Conservation (phyloP, 2,888 invertebrate genomes). For the Chrysolina haemoptera region DNA sequence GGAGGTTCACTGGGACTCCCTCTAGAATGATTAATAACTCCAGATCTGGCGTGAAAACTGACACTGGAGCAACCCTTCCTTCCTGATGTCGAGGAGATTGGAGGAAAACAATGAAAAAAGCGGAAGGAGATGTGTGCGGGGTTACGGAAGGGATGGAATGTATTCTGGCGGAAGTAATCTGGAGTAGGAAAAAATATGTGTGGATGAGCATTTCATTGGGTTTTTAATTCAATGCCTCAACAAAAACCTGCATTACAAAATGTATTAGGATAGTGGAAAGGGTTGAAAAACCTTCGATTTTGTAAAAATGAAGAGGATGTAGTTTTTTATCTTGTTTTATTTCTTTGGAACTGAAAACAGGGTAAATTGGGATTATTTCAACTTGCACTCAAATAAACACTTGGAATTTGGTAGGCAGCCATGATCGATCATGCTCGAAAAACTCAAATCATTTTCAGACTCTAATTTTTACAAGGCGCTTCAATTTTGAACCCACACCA, state of each 20-base stretch:
- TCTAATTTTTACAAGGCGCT: too few species aligned
- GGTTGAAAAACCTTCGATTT: too few species aligned
- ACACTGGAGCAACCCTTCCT: slow-evolving; percentile 22
- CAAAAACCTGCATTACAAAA: neutral
- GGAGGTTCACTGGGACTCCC: slow-evolving; percentile 3
- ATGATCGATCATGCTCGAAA: too few species aligned
- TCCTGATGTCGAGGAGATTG: slow-evolving; percentile 7
- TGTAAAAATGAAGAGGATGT: too few species aligned
- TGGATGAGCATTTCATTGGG: neutral
- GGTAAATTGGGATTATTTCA: too few species aligned
- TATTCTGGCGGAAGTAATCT: neutral
- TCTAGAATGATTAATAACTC: slow-evolving; percentile 28
- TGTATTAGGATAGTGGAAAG: too few species aligned
- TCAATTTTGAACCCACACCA: too few species aligned
- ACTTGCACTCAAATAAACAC: too few species aligned
- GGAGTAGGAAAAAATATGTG: neutral
- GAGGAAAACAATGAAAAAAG: slow-evolving; percentile 13
- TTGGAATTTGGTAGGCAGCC: too few species aligned
- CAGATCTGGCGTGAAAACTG: slow-evolving; percentile 28
- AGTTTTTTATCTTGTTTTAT: too few species aligned
- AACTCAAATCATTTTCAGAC: too few species aligned
- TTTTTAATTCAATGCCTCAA: neutral
- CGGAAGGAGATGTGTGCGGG: neutral
- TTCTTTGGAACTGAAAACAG: too few species aligned
- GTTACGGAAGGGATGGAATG: neutral